These are phyloP conservation scores for Metopolophium dirhodum DNA, from an alignment of 1,140 invertebrate genomes.

Conservation along the genomic window DNA sequence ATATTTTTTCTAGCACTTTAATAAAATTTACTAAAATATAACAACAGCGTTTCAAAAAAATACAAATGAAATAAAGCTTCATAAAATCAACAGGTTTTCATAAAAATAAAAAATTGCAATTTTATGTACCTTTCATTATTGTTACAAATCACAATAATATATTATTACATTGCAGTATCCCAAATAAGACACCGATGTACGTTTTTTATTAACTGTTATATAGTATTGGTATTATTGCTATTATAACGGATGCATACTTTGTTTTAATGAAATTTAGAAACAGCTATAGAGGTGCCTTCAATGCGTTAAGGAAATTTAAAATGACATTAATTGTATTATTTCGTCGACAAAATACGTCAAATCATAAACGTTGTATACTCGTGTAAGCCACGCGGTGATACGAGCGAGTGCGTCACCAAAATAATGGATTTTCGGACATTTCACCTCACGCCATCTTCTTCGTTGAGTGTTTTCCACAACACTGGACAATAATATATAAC, in stretches of 20 bases:
- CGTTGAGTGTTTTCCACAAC: background rate
- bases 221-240: background rate
- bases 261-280: background rate
- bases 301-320: background rate
- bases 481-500: background rate
- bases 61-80: background rate
- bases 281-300: background rate
- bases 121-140: background rate
- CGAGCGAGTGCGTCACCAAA: background rate
- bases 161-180: background rate
- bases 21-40: too few species aligned
- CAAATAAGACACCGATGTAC: background rate
- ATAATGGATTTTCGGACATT: background rate
- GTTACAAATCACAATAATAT: background rate
- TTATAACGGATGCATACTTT: background rate
- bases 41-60: background rate
- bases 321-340: background rate
- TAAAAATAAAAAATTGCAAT: background rate
- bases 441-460: background rate
- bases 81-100: background rate
- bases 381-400: background rate
- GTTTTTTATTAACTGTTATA: background rate
- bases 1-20: too few species aligned
- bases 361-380: background rate
- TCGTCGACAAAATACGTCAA: background rate